Conservation (phyloP, 2,113 vertebrate genomes). For the Tragelaphus scriptus region DNA sequence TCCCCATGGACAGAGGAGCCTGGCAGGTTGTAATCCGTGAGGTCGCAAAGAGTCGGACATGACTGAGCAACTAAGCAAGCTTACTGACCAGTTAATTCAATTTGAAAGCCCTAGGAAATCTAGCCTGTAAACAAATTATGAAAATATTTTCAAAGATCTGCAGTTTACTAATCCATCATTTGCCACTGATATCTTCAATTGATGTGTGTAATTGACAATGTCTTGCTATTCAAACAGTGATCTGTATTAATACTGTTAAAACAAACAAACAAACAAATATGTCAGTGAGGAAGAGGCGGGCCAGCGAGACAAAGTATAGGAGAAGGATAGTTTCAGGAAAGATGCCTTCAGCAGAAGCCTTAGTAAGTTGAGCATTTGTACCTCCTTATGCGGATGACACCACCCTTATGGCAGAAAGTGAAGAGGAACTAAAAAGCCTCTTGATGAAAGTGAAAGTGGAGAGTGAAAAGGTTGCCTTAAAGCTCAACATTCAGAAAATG, state of each 20-base stretch:
- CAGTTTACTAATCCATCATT: background rate
- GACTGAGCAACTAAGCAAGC: background rate
- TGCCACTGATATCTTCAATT: background rate
- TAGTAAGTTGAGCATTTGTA: background rate
- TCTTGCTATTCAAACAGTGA: background rate
- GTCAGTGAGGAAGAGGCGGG: background rate
- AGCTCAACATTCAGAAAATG: no score
- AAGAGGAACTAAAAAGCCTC: no score
- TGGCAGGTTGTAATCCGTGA: background rate
- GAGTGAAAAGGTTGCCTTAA: no score
- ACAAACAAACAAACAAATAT: background rate
- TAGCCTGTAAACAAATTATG: background rate
- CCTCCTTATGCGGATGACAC: background rate
- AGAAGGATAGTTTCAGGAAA: background rate
- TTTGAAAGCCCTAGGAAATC: background rate
- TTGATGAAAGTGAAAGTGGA: no score
- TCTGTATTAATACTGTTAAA: background rate
- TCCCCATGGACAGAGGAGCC: background rate
- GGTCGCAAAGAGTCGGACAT: background rate
- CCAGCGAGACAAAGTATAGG: background rate
- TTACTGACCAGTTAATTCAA: background rate
- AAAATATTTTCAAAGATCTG: background rate
- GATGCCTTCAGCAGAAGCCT: background rate
- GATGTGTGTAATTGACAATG: background rate
- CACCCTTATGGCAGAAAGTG: no score